Base-by-base conservation (phyloP, 92 coral and sea anemone species). In the Actinernus sp. region DNA sequence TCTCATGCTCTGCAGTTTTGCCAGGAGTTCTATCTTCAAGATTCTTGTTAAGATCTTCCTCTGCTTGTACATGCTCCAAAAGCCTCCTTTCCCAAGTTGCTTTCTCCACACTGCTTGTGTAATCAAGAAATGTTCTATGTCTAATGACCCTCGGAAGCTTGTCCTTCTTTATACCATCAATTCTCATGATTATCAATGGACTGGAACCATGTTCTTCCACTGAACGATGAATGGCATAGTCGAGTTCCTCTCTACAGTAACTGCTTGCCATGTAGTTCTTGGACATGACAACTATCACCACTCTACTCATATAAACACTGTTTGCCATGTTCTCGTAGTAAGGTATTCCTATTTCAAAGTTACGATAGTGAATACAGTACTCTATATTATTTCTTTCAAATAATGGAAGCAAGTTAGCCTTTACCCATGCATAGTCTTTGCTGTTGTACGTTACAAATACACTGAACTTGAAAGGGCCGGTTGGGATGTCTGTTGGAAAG, bases 371-470 rank as follows among this genome's bases (percentile, higher is more conserved):
- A 19, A 89, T 72, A 46, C 79, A 65, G 48, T 67, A 50, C 2
- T 54, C 36, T 28, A 89, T 19, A 53, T 31, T 29, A 33, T 79
- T 51, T 33, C 59, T 33, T 23, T 89, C 72, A 1, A 89, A 55
- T 16, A 81, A 22, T 5, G 83, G 69, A 16, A 58, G 58, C 19
- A 90, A 36, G 26, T 49, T 41, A 1, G 71, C 55, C 20, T 80
- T 29, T 3, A 94, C 73, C 98, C 98, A 94, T 1, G 26, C 79
- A 50, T 69, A 81, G 56, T 94, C 91, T 51, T 91, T 78, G 31
- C 95, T 73, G 49, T 93, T 91, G 88, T 91, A 94, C 0, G 98
- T 83, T 9, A 94, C 49, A 43, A 94, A 94, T 23, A 69, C 95
- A 48, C 86, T 97, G 31, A 64, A 68, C 30, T 76, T 28, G 77